Conservation (phyloP, 2,113 vertebrate genomes). For the Ascaphus truei region DNA sequence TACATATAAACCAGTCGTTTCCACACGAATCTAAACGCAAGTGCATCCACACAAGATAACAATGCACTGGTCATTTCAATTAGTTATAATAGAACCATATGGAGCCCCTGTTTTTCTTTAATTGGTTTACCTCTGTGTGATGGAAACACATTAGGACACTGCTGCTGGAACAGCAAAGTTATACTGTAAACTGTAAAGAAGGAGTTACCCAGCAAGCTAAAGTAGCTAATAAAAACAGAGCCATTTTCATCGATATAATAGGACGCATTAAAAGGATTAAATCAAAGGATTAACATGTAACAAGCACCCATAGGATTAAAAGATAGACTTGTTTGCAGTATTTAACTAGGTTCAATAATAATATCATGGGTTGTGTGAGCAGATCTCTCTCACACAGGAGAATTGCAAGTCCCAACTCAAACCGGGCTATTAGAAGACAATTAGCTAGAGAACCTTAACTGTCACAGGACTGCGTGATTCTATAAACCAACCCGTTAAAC, state of each 20-base stretch:
- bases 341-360: background rate
- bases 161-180: too few species aligned
- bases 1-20: too few species aligned
- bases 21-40: too few species aligned
- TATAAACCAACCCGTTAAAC: conserved; percentile 1
- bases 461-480: background rate
- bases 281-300: conserved; percentile 7
- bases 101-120: background rate
- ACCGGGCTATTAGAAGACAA: conserved; percentile 2
- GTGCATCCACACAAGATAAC: too few species aligned
- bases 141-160: background rate
- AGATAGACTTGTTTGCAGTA: background rate
- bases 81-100: too few species aligned
- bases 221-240: background rate
- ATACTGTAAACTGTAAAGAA: background rate
- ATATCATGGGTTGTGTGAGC: background rate
- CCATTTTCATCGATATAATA: background rate
- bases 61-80: too few species aligned
- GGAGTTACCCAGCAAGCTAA: too few species aligned
- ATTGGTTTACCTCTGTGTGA: background rate
- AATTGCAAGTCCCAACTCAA: background rate
- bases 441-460: too few species aligned
- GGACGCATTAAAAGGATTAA: background rate
- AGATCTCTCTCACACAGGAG: background rate
- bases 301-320: too few species aligned